Evolutionary conservation across 2,797 vertebrate genomes (phyloP), one percentile per base, ranked within the genome.

Genomic region (Ptychadena robeensis): DNA sequence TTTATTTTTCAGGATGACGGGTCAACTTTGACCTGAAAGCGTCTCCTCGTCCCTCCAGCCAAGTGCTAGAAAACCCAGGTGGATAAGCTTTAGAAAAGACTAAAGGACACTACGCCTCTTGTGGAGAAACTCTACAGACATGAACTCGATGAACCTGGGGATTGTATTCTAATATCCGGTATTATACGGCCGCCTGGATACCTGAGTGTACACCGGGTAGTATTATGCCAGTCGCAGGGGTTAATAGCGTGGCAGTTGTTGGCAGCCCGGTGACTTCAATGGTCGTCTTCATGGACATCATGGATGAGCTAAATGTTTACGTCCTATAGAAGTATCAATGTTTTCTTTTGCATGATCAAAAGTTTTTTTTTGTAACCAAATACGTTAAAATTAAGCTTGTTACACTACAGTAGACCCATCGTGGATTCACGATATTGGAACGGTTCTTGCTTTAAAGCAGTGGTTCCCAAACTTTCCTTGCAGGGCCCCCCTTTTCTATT

Each of bases 181-280:
- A 66, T 44, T 69, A 53, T 82, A 77, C 70, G 40, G 73, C 71
- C 40, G n/a, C 77, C 53, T 82, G 80, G 48, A 69, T 75, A 37
- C 40, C 28, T 11, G 18, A 35, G 40, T 73, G 22, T 74, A 65
- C 48, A 67, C 37, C 38, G 63, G 67, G 59, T 66, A 44, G 37
- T 35, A 38, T 38, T 82, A 67, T 68, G 34, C 28, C 66, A 63
- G 57, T 57, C n/a, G 69, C 69, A 82, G 12, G 72, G 73, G 66
- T 82, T 82, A 77, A 76, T 82, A 73, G 44, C 35, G 28, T 22
- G 53, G 70, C 73, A 63, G n/a, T 74, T 67, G 70, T 65, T 66
- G 30, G 18, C 63, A 27, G 10, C 30, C 22, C 30, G 10, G 8
- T 68, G 40, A 38, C 34, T 78, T 22, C 34, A 30, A 4, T 71